Percentiles rank a stretch among this genome's conserved stretches.
Evolutionary conservation across 2,888 invertebrate species (phyloP).

Genomic region (Melikaiella ostensackeni): DNA sequence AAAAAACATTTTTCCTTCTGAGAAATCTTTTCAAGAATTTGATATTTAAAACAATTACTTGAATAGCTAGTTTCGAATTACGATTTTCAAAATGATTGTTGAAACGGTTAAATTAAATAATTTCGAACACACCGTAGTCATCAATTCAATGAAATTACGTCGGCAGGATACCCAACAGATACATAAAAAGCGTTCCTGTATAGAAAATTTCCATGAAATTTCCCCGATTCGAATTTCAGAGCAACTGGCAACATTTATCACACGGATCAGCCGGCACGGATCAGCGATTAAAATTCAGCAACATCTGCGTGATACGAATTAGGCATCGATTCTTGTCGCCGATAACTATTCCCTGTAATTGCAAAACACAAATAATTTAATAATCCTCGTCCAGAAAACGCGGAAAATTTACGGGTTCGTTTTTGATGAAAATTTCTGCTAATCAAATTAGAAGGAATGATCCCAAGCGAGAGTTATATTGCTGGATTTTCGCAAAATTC

Average conservation of each 20-base stretch:
- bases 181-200: slow-evolving; percentile 7
- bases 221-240: slow-evolving; percentile 18
- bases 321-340: slow-evolving; percentile 20
- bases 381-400: not conserved
- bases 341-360: slow-evolving; percentile 33
- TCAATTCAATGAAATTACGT: slow-evolving; percentile 24
- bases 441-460: slow-evolving; percentile 10
- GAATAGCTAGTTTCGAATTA: not conserved
- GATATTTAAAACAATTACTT: too few relatives aligned
- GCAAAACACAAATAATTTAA: slow-evolving; percentile 27
- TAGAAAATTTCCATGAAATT: slow-evolving; percentile 32
- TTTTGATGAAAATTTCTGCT: slow-evolving; percentile 6
- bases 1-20: too few relatives aligned
- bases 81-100: not conserved
- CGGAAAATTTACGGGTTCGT: not conserved
- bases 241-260: slow-evolving; percentile 22
- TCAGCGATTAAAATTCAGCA: slow-evolving; percentile 30
- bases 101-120: slow-evolving; percentile 17
- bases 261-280: slow-evolving; percentile 26
- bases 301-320: slow-evolving; percentile 28
- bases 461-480: not conserved
- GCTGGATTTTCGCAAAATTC: not conserved
- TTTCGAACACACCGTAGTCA: not conserved
- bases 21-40: too few relatives aligned
- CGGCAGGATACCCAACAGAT: not conserved